phyloP scores from a whole-genome alignment of 2,797 vertebrate species.

The Microctenopoma steveboyesi region DNA sequence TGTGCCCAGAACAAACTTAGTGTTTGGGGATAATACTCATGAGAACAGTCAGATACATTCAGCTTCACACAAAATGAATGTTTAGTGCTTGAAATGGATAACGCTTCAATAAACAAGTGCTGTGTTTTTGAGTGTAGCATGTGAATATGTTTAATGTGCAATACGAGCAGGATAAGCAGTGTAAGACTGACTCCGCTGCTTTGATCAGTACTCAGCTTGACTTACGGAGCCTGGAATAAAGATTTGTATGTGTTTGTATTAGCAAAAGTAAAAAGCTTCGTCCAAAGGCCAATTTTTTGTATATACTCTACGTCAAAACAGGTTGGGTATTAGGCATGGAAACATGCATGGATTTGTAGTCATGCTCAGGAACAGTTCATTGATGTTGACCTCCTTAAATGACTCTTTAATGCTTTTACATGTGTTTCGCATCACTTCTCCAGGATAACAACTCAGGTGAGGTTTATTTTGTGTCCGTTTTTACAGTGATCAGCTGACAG shows the following conservation, averaged over 20 bases:
- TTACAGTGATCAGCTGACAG: no score
- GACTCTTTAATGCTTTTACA: slow-evolving; percentile 37
- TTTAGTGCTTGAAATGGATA: slow-evolving; percentile 47
- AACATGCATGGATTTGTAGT: slow-evolving; percentile 47
- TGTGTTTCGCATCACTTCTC: slow-evolving; percentile 47
- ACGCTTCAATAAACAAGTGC: slow-evolving; percentile 68
- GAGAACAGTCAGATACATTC: slow-evolving; percentile 40
- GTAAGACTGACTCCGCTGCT: slow-evolving; percentile 78
- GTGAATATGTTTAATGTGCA: slow-evolving; percentile 83
- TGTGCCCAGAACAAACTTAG: slow-evolving; percentile 17
- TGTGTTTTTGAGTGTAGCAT: slow-evolving; percentile 68
- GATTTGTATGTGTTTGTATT: slow-evolving; percentile 76
- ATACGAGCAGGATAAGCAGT: slow-evolving; percentile 79
- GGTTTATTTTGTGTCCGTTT: slow-evolving; percentile 15
- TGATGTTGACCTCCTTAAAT: slow-evolving; percentile 56
- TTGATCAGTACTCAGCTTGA: slow-evolving; percentile 79
- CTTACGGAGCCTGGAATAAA: slow-evolving; percentile 77
- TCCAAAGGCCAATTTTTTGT: slow-evolving; percentile 68
- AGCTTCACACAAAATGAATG: slow-evolving; percentile 43
- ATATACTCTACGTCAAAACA: slow-evolving; percentile 50
- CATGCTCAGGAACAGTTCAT: slow-evolving; percentile 38
- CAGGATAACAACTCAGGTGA: slow-evolving; percentile 35
- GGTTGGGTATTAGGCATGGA: slow-evolving; percentile 44
- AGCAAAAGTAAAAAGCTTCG: slow-evolving; percentile 57
- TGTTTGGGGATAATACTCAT: slow-evolving; percentile 17